Base-by-base conservation (phyloP, 2,797 vertebrate species). In the Varecia variegata region DNA sequence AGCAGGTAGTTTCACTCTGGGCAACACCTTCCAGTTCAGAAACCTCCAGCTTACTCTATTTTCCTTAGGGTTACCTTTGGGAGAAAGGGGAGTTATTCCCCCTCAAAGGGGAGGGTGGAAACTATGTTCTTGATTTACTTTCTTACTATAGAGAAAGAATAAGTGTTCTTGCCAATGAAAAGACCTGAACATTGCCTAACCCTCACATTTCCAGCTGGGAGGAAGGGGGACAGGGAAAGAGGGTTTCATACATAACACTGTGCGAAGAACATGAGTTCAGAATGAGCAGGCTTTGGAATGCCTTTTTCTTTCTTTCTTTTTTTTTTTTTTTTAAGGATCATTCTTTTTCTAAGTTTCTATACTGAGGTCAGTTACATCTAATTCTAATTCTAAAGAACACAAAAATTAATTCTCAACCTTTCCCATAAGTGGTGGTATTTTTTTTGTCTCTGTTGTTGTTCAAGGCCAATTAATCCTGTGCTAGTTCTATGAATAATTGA, bases 401-500 rank as follows among this genome's bases (percentile, higher is more conserved):
- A 14, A 50, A 97, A 94, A 90, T 83, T 94, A 84, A 93, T 97
- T 97, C n/a, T 58, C 1, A 2, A 1, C 62, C 56, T 97, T 98
- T 98, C 96, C 90, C 96, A 82, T 85, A 80, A 20, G 10, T 94
- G 82, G 1, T 17, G 9, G 11, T 35, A 7, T 13, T 93, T 40
- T 77, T 88, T 12, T 52, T 94, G 32, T 40, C 30, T 6, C 18
- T 35, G 5, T 65, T 77, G 9, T 88, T 76, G 38, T 84, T 95
- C 95, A 97, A 97, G 47, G 87, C 7, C 73, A 95, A 83, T 90
- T 95, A 97, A 98, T 93, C 73, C 13, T 96, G 18, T 54, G 70
- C 92, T 97, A 93, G 92, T 97, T 73, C 77, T 96, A 88, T 71
- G 38, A 98, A 94, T 98, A 88, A 83, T 47, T 96, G 71, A 20